Evolutionary conservation across 1,140 invertebrate genomes (phyloP).

Genomic region (Drosophila lowei): DNA sequence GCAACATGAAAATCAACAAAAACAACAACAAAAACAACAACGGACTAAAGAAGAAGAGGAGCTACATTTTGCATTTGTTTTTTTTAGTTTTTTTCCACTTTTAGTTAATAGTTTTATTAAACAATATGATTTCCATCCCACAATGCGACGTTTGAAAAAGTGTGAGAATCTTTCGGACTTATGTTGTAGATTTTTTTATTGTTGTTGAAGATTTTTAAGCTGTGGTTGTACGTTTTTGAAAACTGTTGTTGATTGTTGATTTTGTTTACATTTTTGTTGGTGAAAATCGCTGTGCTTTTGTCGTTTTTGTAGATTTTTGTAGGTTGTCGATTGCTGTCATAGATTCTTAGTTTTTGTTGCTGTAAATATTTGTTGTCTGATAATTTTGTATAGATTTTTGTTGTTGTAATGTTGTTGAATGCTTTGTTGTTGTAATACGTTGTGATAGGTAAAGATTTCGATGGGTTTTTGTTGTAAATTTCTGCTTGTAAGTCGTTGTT

Average conservation of each 20-base stretch:
- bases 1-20: neutral
- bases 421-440: too few species aligned
- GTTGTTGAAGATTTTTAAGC: conserved; percentile 1
- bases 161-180: conserved; percentile 59
- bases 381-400: too few species aligned
- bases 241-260: conserved; percentile 14
- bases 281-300: neutral
- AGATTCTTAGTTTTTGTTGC: neutral
- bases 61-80: conserved; percentile 44
- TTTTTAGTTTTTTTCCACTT: conserved; percentile 48
- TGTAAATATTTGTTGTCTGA: conserved; percentile 4
- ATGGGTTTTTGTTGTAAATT: too few species aligned
- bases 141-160: conserved; percentile 52
- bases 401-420: too few species aligned
- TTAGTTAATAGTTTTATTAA: conserved; percentile 54
- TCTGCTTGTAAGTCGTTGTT: too few species aligned
- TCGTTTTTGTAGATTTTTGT: neutral
- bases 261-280: neutral
- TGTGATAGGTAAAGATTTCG: too few species aligned
- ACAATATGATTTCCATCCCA: conserved; percentile 27
- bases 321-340: neutral
- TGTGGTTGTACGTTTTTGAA: too few species aligned
- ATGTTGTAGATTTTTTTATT: conserved; percentile 24
- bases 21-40: conserved; percentile 19
- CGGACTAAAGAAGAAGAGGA: conserved; percentile 17